Conservation (phyloP, 2,888 invertebrate genomes). For the Xestia rhomboidea region DNA sequence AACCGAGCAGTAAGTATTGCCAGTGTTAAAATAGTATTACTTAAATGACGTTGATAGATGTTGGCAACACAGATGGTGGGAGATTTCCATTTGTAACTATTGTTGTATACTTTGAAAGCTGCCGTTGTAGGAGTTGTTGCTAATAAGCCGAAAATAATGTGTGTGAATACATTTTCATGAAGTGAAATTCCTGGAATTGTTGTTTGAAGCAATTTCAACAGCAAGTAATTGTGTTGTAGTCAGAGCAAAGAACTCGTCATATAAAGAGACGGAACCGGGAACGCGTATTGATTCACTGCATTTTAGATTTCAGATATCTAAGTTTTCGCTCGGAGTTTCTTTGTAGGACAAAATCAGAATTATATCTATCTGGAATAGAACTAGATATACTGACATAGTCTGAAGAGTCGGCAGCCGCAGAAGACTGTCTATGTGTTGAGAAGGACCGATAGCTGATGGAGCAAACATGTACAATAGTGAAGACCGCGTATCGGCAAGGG, state of each 20-base stretch:
- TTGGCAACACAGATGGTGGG: conserved; percentile 33
- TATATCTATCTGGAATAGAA: not conserved
- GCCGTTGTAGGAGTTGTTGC: not conserved
- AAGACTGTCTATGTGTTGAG: not conserved
- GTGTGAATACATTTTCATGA: not conserved
- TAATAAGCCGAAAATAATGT: not conserved
- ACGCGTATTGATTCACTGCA: not conserved
- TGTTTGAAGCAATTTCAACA: not conserved
- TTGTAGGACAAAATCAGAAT: not conserved
- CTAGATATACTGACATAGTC: not conserved
- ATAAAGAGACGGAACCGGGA: not conserved
- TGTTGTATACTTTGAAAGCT: conserved; percentile 9
- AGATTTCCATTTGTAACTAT: conserved; percentile 30
- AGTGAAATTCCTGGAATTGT: not conserved
- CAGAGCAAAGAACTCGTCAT: not conserved
- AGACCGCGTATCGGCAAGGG: too few relatives aligned
- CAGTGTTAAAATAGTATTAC: conserved; percentile 56
- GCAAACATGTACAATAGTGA: too few relatives aligned
- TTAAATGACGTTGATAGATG: conserved; percentile 62
- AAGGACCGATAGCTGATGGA: not conserved
- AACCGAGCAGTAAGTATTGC: conserved; percentile 37
- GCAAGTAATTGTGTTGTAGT: not conserved
- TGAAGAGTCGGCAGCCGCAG: not conserved
- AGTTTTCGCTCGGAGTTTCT: not conserved
- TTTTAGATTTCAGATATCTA: not conserved